Evolutionary conservation across 1,140 invertebrate species (phyloP).

Genomic region (Papilio helenus): DNA sequence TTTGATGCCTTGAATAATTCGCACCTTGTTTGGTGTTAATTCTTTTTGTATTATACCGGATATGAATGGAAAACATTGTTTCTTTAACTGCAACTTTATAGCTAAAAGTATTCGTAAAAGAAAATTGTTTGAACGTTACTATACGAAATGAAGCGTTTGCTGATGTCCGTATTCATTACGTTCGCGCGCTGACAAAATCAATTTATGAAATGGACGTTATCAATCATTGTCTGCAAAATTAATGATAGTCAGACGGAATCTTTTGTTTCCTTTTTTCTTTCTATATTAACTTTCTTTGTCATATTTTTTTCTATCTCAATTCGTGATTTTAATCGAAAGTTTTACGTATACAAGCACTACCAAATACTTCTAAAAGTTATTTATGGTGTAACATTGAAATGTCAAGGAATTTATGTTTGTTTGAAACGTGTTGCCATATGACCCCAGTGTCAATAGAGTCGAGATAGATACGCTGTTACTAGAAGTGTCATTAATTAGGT

Average conservation of each 20-base stretch:
- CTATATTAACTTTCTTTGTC: not conserved
- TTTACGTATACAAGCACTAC: not conserved
- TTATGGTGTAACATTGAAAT: constrained; percentile 5
- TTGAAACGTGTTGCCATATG: constrained; percentile 12
- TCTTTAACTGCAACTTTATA: not conserved
- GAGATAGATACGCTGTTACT: constrained; percentile 6
- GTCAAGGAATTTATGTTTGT: constrained; percentile 18
- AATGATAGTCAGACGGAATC: not conserved
- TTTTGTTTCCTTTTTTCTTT: not conserved
- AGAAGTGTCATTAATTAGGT: not conserved
- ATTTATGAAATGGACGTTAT: not conserved
- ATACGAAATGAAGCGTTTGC: not conserved
- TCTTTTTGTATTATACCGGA: constrained; percentile 6
- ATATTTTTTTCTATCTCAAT: not conserved
- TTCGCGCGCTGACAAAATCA: constrained; percentile 12
- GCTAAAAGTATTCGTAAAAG: not conserved
- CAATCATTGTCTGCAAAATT: constrained; percentile 2
- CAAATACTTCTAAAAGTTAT: not conserved
- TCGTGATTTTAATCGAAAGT: not conserved
- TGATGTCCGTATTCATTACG: not conserved
- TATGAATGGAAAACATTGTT: not conserved
- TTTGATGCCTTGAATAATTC: not conserved
- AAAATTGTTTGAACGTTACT: not conserved
- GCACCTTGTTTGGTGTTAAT: constrained; percentile 26
- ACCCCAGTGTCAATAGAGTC: constrained; percentile 11